phyloP scores from a whole-genome alignment of 2,797 vertebrate species.

The Phoxinus dragarum region DNA sequence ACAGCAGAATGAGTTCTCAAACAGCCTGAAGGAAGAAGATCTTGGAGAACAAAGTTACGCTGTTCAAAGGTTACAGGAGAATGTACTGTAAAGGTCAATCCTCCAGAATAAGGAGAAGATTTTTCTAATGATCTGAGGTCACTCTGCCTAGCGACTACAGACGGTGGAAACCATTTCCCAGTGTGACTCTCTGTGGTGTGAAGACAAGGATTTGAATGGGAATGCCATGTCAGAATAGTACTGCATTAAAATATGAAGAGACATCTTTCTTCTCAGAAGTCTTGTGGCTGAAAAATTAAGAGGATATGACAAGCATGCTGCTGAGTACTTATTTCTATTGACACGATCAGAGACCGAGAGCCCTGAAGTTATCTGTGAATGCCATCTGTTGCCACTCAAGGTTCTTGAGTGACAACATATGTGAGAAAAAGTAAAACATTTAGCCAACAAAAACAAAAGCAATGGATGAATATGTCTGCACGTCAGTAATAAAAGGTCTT shows the following conservation, averaged over 20 bases:
- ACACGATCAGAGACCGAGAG: slow-evolving; percentile 62
- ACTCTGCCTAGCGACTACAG: not conserved
- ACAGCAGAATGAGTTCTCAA: not conserved
- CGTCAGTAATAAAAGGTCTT: not conserved
- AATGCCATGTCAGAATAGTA: slow-evolving; percentile 21
- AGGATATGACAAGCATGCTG: slow-evolving; percentile 64
- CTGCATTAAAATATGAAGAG: slow-evolving; percentile 30
- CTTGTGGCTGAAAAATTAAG: slow-evolving; percentile 62
- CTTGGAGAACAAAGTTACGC: not conserved
- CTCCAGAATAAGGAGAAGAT: not conserved
- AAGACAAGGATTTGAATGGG: slow-evolving; percentile 24
- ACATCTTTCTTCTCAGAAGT: slow-evolving; percentile 53
- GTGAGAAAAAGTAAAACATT: not conserved
- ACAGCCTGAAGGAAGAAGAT: not conserved
- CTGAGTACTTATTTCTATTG: slow-evolving; percentile 66
- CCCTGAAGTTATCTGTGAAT: slow-evolving; percentile 61
- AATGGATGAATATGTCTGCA: not conserved
- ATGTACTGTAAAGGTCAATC: slow-evolving; percentile 14
- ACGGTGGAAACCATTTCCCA: slow-evolving; percentile 4
- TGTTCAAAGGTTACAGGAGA: slow-evolving; percentile 1
- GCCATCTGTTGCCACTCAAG: slow-evolving; percentile 60
- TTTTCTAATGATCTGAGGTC: slow-evolving; percentile 12
- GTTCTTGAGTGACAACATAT: slow-evolving; percentile 20
- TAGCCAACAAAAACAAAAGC: not conserved
- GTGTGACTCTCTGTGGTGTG: not conserved